phyloP scores from a whole-genome alignment of 1,140 invertebrate genomes.

The Habropoda laboriosa region DNA sequence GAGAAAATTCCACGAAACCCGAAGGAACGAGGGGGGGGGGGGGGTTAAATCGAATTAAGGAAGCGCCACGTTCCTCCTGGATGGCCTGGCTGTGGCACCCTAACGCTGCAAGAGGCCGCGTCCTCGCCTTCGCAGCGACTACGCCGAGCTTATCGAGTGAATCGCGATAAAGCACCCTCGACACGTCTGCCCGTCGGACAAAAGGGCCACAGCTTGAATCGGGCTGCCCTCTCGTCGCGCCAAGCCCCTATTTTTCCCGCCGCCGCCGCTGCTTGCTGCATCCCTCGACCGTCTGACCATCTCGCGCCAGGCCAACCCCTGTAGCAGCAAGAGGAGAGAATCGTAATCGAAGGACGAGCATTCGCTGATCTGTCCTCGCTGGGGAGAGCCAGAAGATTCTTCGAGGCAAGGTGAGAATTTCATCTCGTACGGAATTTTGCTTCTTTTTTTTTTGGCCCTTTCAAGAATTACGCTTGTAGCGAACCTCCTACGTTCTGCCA shows the following conservation, averaged over 20 bases:
- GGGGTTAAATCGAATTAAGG: slow-evolving; percentile 21
- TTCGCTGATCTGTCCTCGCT: not conserved
- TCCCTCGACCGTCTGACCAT: slow-evolving; percentile 1
- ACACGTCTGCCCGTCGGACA: slow-evolving; percentile 60
- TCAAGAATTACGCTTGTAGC: too few species aligned
- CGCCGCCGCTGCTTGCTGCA: too few species aligned
- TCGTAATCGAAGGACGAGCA: slow-evolving; percentile 30
- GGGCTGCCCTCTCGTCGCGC: not conserved
- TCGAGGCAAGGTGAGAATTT: not conserved
- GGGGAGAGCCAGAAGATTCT: not conserved
- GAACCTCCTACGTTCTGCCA: too few species aligned
- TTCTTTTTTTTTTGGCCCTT: too few species aligned
- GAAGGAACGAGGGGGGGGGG: not conserved
- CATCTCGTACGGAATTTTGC: too few species aligned
- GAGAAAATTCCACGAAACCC: not conserved
- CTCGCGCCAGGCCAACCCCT: not conserved
- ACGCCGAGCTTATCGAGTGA: slow-evolving; percentile 44
- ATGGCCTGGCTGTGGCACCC: not conserved
- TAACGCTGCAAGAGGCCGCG: not conserved
- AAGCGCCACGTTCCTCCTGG: not conserved
- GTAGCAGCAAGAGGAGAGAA: not conserved
- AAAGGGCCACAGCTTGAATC: slow-evolving; percentile 58
- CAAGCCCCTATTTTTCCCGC: slow-evolving; percentile 28
- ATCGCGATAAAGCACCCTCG: slow-evolving; percentile 64
- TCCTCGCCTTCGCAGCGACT: slow-evolving; percentile 4